Evolutionary conservation across 64 coral and sea anemone genomes (phyloP).

Genomic region (Astreopora myriophthalma): DNA sequence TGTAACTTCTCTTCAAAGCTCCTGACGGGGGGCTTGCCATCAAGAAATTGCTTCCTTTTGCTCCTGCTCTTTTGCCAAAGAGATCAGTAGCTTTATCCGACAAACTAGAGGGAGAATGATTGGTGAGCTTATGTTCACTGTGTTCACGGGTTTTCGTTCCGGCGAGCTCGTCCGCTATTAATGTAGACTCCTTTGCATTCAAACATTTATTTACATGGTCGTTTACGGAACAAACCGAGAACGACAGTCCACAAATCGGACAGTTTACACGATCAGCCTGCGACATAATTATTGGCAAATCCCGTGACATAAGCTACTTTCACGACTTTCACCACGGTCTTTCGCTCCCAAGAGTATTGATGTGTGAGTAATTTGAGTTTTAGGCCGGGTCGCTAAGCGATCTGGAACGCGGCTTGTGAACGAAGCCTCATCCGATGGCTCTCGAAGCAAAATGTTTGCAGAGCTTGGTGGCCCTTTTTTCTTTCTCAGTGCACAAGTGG

Average conservation of each 20-base stretch:
- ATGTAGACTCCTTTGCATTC: not conserved
- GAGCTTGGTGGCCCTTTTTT: too few species aligned
- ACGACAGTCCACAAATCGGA: slow-evolving; percentile 81
- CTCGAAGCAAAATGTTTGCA: too few species aligned
- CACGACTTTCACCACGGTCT: too few species aligned
- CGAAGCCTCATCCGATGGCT: too few species aligned
- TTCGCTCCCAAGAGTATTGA: too few species aligned
- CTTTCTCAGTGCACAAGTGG: too few species aligned
- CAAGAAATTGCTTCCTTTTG: not conserved
- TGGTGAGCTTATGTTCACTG: too few species aligned
- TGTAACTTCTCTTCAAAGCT: slow-evolving; percentile 44
- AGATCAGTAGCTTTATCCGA: not conserved
- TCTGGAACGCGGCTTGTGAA: too few species aligned
- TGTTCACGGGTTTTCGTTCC: not conserved
- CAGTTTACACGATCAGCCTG: slow-evolving; percentile 66
- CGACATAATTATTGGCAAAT: slow-evolving; percentile 49
- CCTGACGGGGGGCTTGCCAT: slow-evolving; percentile 29
- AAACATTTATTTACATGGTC: slow-evolving; percentile 91
- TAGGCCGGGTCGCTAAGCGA: too few species aligned
- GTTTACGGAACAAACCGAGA: slow-evolving; percentile 45
- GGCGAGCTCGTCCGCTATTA: not conserved
- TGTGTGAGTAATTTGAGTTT: too few species aligned
- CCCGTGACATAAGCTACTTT: too few species aligned
- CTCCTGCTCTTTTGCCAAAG: not conserved
- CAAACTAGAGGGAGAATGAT: not conserved